Base-by-base conservation (phyloP, 2,113 vertebrate species). In the Physeter macrocephalus region DNA sequence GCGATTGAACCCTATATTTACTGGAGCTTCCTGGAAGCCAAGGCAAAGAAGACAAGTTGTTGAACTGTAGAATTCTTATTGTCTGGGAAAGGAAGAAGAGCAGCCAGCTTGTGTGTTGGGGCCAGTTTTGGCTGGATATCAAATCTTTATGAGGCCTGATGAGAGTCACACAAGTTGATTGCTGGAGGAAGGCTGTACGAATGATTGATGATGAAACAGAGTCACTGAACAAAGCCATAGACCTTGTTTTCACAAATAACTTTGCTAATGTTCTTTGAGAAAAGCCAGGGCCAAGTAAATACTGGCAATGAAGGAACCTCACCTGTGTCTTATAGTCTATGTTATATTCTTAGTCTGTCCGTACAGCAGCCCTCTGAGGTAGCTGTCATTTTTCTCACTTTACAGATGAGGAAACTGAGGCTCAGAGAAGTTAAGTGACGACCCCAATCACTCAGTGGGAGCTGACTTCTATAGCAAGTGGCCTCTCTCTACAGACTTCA, bases 21-120 rank as follows among this genome's bases (percentile, higher is more conserved):
- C 29, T 43, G 14, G 82, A 93, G 39, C 69, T 95, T 96, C 64
- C 93, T 90, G 3, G 59, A 93, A 97, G 69, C 88, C 72, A 80
- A 90, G 59, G 90, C 23, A 62, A 88, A 95, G 69, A 77, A 59
- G 54, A 66, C 77, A 94, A 20, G 36, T 88, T 77, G 71, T 67
- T 61, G 80, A 92, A 13, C 9, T 80, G 34, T 29, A 61, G 66
- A 52, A 31, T 92, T 93, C 52, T 81, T 88, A 71, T 52, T 66
- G 9, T 72, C 49, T 92, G 54, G 61, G 59, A 78, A 88, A 94
- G 59, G 57, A 66, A 64, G 23, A 29, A 85, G 59, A 57, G 34
- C 15, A 31, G 21, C 12, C 31, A 36, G 27, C 15, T 17, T 71
- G 10, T 39, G 20, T 54, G 18, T 34, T 74, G 11, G 14, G 23